Base-by-base conservation (phyloP, 2,888 invertebrate species). In the Endotricha flammealis region DNA sequence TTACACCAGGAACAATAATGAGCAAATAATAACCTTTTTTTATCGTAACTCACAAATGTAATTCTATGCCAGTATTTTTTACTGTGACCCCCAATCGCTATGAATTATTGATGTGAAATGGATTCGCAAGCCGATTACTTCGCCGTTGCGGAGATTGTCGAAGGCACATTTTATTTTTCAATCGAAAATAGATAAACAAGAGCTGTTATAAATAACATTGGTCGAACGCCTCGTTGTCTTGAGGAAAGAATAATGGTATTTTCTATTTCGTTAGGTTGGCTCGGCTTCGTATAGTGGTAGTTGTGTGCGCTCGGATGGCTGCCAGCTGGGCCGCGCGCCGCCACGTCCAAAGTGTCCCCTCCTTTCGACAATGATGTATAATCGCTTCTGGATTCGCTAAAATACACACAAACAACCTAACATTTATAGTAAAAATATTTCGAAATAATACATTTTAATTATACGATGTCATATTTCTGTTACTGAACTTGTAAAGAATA, bases 211-310 rank as follows among this genome's bases (percentile, higher is more conserved):
- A 81, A 82, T 82, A 80, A 81, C 74, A 64, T 65, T 70, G 78
- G 71, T 75, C 65, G 78, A 81, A 82, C 80, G 81, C 80, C 80
- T 83, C 62, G 79, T 77, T 79, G 81, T 82, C 82, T 75, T 68
- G 65, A 54, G 62, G 65, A 66, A 79, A 82, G 80, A 83, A 78
- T 82, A 83, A 83, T 83, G 79, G 76, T 73, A 76, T 83, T 82
- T 82, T 83, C 79, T 83, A 82, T 83, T 83, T 82, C 75, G 82
- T 83, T 83, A 82, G 75, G 67, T 73, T 59, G 59, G 57, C 11
- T 12, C 12, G 32, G 62, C 68, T 70, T 63, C 64, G 69, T 74
- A 70, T 20, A 16, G 4, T 16, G 4, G 16, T 77, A 76, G 74
- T 72, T 72, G 65, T 68, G 74, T 78, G 62, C 65, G 66, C 71